Evolutionary conservation across 2,113 vertebrate species (phyloP).

Genomic region (Aphyosemion australe): DNA sequence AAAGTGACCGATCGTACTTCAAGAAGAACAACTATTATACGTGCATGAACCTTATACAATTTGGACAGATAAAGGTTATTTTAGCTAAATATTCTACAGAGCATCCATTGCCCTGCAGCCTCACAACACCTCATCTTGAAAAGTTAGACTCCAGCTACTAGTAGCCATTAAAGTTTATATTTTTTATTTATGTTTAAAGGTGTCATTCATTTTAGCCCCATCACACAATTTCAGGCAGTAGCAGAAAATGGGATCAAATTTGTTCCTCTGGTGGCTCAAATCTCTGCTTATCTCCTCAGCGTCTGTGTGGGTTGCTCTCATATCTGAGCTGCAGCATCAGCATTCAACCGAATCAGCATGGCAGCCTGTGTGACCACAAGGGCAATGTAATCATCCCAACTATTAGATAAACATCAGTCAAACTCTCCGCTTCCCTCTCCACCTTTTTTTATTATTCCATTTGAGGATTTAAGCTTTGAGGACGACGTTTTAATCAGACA

Average conservation of each 20-base stretch:
- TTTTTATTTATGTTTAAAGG: not conserved
- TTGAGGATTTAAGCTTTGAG: not conserved
- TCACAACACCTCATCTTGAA: too few species aligned
- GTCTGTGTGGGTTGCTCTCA: slow-evolving; percentile 20
- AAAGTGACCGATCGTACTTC: too few species aligned
- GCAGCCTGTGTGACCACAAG: slow-evolving; percentile 13
- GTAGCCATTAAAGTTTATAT: too few species aligned
- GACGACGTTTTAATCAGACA: not conserved
- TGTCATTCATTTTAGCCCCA: not conserved
- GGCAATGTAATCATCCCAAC: slow-evolving; percentile 9
- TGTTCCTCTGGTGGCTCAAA: slow-evolving; percentile 23
- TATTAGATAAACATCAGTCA: slow-evolving; percentile 19
- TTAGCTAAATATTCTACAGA: too few species aligned
- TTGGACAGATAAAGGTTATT: too few species aligned
- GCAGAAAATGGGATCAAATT: slow-evolving; percentile 17
- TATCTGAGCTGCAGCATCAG: slow-evolving; percentile 26
- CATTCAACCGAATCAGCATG: slow-evolving; percentile 1
- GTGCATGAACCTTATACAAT: too few species aligned
- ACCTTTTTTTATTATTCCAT: not conserved
- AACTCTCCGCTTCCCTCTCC: not conserved
- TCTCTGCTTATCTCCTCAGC: slow-evolving; percentile 9
- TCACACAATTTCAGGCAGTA: not conserved
- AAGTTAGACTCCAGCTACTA: too few species aligned
- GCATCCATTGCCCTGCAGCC: too few species aligned
- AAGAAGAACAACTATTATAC: too few species aligned